Evolutionary conservation across 2,888 invertebrate genomes (phyloP), one percentile per base, ranked within the genome.

Genomic region (Mimachlamys varia): DNA sequence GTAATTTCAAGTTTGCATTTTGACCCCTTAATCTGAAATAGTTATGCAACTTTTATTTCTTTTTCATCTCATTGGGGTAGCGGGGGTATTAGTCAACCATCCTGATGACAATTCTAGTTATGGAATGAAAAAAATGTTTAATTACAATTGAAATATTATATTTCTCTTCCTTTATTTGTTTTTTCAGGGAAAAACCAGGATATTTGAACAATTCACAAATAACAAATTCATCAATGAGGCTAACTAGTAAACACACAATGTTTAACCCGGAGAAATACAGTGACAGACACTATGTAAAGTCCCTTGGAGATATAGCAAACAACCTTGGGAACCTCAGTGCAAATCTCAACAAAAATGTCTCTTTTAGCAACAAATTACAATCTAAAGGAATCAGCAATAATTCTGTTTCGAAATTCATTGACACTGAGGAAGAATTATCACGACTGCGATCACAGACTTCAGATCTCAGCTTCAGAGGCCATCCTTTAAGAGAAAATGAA

Each of bases 141-240:
- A 53, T 53, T 1, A 53, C 15, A 53, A 53, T 53, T 53, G 1
- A 2, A 53, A 53, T n/a, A n/a, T 7, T 44, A 44, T 44, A 44
- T 44, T 3, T 44, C 7, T 44, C 44, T 44, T 7, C 44, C 7
- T 5, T 44, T 44, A 5, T 44, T 44, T 44, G 44, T 44, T 22
- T 12, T n/a, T 93, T 87, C 92, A 95, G 95, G 93, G 94, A 93
- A 87, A 92, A 92, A 89, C 92, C 92, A 87, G 92, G 90, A 7
- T 92, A 91, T 89, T 58, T 92, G 13, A 91, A 90, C 22, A 95
- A 94, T 88, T 94, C 94, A 37, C 90, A 92, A 89, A 89, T 94
- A 27, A 95, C 95, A 13, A 91, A 90, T 15, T 94, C 94, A 22
- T 94, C 94, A 38, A 49, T 91, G 44, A 90, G 93, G 88, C 90